Percentiles rank a stretch among this genome's conserved stretches.
Conservation (phyloP, 2,113 vertebrate species). For the Mirza zaza region DNA sequence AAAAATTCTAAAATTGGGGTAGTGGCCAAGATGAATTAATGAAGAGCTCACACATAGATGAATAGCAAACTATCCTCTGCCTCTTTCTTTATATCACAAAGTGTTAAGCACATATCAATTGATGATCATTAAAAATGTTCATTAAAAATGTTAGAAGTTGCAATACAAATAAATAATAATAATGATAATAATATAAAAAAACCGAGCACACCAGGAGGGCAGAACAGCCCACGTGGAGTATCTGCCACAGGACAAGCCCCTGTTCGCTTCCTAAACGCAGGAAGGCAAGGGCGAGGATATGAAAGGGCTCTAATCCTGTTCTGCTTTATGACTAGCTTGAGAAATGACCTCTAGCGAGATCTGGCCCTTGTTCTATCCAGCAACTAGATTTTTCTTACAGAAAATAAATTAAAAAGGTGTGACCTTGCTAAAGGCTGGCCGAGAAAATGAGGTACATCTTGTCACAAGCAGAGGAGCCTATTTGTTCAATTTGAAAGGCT, state of each 20-base stretch:
- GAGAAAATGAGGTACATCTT: conserved; percentile 97
- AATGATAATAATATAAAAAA: no score
- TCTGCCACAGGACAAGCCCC: fast-evolving
- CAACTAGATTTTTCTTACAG: conserved; percentile 90
- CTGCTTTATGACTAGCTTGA: conserved; percentile 89
- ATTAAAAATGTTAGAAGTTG: not conserved
- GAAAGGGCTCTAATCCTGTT: conserved; percentile 85
- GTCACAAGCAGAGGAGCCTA: conserved; percentile 93
- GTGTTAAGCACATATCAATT: no score
- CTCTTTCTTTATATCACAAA: not conserved
- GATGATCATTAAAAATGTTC: not conserved
- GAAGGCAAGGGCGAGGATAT: conserved; percentile 82
- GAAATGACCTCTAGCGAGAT: conserved; percentile 96
- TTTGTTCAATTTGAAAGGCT: conserved; percentile 96
- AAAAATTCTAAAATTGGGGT: not conserved
- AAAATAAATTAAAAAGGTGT: conserved; percentile 97
- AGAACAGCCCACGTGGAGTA: fast-evolving
- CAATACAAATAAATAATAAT: not conserved
- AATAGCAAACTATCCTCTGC: not conserved
- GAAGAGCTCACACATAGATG: not conserved
- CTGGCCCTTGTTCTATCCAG: conserved; percentile 90
- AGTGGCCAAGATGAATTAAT: not conserved
- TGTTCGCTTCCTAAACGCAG: not conserved
- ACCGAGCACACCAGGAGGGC: fast-evolving
- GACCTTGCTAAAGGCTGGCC: conserved; percentile 96